Evolutionary conservation across 2,888 invertebrate genomes (phyloP).

Genomic region (Drosophila buzzatii): DNA sequence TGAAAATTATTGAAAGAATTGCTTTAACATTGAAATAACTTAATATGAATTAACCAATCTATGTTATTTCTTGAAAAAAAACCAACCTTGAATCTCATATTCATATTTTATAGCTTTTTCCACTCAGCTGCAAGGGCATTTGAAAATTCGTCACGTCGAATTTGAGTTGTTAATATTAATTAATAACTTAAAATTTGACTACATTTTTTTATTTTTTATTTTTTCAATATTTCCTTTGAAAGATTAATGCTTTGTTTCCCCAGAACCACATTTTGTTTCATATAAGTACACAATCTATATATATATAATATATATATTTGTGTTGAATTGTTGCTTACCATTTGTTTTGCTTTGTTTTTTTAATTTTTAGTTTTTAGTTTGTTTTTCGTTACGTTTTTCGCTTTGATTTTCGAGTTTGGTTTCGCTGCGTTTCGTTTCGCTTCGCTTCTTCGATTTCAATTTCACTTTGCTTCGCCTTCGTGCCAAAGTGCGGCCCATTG

Average conservation of each 20-base stretch:
- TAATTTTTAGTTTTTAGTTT: conserved; percentile 7
- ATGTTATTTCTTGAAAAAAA: too few relatives aligned
- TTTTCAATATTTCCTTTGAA: conserved; percentile 29
- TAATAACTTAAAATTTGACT: conserved; percentile 63
- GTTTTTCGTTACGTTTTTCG: conserved; percentile 43
- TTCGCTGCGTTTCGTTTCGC: conserved; percentile 28
- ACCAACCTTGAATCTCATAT: not conserved
- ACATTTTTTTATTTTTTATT: conserved; percentile 24
- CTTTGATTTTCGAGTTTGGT: conserved; percentile 58
- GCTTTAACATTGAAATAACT: too few relatives aligned
- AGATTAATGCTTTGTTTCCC: conserved; percentile 74
- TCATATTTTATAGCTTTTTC: not conserved
- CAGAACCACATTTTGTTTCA: conserved; percentile 66
- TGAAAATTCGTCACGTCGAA: conserved; percentile 32
- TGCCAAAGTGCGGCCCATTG: conserved; percentile 24
- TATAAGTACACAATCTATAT: conserved; percentile 18
- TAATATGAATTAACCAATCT: too few relatives aligned
- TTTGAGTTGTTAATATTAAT: not conserved
- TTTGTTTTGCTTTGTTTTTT: conserved; percentile 10
- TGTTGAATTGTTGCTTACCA: conserved; percentile 26
- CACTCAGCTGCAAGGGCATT: conserved; percentile 35
- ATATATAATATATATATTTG: conserved; percentile 21
- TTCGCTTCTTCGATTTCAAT: conserved; percentile 3
- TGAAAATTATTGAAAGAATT: too few relatives aligned
- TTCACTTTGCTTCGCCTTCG: conserved; percentile 8